These are phyloP conservation scores for Neosilurus hyrtlii DNA, from an alignment of 2,797 vertebrate genomes.

Conservation along the genomic window DNA sequence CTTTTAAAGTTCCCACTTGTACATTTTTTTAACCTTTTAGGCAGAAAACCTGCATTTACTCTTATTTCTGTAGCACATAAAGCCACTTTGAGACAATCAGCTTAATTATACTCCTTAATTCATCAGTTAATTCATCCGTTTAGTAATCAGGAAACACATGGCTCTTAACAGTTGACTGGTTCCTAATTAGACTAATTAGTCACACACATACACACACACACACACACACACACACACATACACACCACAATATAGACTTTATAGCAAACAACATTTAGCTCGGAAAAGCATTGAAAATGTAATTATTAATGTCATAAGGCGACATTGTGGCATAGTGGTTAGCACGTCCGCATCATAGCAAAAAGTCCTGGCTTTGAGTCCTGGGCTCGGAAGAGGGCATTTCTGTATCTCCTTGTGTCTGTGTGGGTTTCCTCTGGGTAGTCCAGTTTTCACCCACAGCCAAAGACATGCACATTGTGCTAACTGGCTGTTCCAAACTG, in stretches of 20 bases:
- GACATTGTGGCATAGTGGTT: too few relatives aligned
- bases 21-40: background rate
- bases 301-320: background rate
- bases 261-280: background rate
- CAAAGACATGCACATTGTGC: too few relatives aligned
- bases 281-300: background rate
- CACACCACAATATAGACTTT: background rate
- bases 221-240: constrained; percentile 5
- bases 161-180: constrained; percentile 27
- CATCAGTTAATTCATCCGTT: constrained; percentile 12
- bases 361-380: too few relatives aligned
- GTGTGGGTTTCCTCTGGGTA: too few relatives aligned
- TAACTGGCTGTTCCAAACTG: too few relatives aligned
- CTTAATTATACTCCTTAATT: constrained; percentile 28
- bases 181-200: constrained; percentile 20
- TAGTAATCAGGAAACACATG: constrained; percentile 19
- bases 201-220: background rate
- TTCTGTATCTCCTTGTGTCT: too few relatives aligned
- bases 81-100: background rate
- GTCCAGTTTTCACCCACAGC: too few relatives aligned
- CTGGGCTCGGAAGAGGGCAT: too few relatives aligned
- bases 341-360: too few relatives aligned
- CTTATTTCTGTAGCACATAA: background rate
- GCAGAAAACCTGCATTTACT: background rate
- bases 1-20: background rate